Evolutionary conservation across 2,888 invertebrate genomes (phyloP).

Genomic region (Rambutsinella grinnellia): DNA sequence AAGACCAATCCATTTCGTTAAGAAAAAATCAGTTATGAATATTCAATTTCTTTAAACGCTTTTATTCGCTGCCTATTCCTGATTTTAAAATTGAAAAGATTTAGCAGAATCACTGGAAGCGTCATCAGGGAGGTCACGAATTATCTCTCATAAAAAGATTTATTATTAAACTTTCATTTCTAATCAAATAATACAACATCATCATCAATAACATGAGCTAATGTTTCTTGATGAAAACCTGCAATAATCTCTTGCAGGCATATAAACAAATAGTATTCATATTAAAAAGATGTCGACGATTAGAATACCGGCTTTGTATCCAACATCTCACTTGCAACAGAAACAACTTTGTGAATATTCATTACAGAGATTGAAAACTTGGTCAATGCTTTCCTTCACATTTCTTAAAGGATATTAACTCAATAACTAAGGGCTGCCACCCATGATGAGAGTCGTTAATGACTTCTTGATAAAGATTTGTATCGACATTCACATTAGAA

Average conservation of each 20-base stretch:
- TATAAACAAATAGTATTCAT: background rate
- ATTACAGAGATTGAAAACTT: conserved; percentile 12
- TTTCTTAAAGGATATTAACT: conserved; percentile 37
- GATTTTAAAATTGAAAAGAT: conserved; percentile 5
- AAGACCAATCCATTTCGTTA: too few species aligned
- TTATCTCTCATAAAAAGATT: conserved; percentile 4
- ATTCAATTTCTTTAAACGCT: too few species aligned
- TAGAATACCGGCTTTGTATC: too few species aligned
- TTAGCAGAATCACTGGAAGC: background rate
- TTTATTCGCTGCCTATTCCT: conserved; percentile 16
- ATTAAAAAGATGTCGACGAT: too few species aligned
- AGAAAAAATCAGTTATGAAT: too few species aligned
- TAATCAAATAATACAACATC: conserved; percentile 5
- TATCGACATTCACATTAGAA: conserved; percentile 22
- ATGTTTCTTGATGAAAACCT: too few species aligned
- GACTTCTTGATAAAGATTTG: conserved; percentile 65
- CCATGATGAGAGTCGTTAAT: conserved; percentile 65
- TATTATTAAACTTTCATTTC: conserved; percentile 12
- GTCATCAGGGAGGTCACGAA: conserved; percentile 30
- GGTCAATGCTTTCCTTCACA: conserved; percentile 39
- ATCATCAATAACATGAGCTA: too few species aligned
- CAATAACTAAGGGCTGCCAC: conserved; percentile 62
- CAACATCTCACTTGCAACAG: too few species aligned
- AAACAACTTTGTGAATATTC: background rate
- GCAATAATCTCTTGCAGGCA: too few species aligned